Evolutionary conservation across 2,888 invertebrate genomes (phyloP), one percentile per base, ranked within the genome.

Genomic region (Himalopsyche japonica): DNA sequence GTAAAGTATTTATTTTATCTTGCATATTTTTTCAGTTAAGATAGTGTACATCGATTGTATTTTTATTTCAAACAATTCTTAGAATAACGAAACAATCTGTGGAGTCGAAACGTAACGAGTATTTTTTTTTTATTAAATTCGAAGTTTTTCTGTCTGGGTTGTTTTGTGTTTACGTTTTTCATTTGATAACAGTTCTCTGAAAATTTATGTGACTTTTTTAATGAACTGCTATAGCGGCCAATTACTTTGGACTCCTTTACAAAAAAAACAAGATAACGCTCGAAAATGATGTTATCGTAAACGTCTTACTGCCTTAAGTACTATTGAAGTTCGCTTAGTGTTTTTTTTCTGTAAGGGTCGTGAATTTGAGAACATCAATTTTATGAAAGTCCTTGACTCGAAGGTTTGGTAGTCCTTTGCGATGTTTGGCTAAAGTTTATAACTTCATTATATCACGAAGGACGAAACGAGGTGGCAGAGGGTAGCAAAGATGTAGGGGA

Each of bases 361-460:
- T 12, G 70, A 30, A 70, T 70, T 70, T 12, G 57, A 70, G 70
- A 70, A 70, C 70, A 70, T 70, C 70, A 70, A 70, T 70, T 70
- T 70, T 70, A 70, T 15, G 27, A 70, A 70, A 70, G 27, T 70
- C 70, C 70, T 70, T 70, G 70, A 70, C 70, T 30, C 70, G 70
- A 27, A 70, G 30, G 30, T 27, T 27, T 15, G 15, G 70, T 47
- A 81, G 79, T 82, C 81, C 81, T 81, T 43, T 81, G 64, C 83
- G 78, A 83, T 76, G 82, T 80, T 81, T 79, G 84, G 47, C 79
- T 43, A 57, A 83, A 81, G 64, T 85, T 85, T 83, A 85, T 79
- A 85, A 85, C 83, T 81, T 83, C 83, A 83, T 85, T 85, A 85
- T 78, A 83, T 47, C 78, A 48, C 79, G 83, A 83, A 85, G 81